Base-by-base conservation (phyloP, 1,140 invertebrate species). In the Pseudomyrmex pallidus region DNA sequence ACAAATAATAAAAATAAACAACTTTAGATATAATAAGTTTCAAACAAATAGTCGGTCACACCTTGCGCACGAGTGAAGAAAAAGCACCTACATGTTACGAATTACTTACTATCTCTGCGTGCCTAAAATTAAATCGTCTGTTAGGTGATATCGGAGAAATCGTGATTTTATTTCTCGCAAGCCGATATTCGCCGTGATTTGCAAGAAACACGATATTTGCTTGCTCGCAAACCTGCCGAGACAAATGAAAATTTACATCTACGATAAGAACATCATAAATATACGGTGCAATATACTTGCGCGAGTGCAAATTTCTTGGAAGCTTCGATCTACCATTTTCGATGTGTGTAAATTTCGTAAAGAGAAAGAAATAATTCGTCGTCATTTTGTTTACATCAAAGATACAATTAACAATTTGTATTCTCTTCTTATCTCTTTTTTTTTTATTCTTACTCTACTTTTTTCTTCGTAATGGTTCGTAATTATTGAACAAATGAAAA, bases 231-330 rank as follows among this genome's bases (percentile, higher is more conserved):
- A 89, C 67, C 63, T 22, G 59, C 46, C 59, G 54, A 83, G 70
- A 59, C 68, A 62, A 83, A 76, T 48, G 77, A 85, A 87, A 88
- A 87, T 88, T 88, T 88, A 88, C 83, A 48, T 83, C 74, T 64
- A 59, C 15, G 87, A 88, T 88, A 88, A 88, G 76, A 50, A 9
- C 12, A 67, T 50, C 72, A 64, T 88, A 88, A 88, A 88, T 87
- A 57, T 22, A 77, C 52, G 25, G 7, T 25, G 4, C 2, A 72
- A 72, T 72, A 66, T 52, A 56, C 13, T 35, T 4, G n/a, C 0
- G 76, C 12, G n/a, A 35, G 56, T 15, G 25, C 7, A 70, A 72
- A 80, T 50, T 80, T 80, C 66, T 70, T 57, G 64, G 44, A 78
- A 78, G 48, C 64, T 80, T 80, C 66, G 44, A 80, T 80, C 22